These are phyloP conservation scores for Chloebia gouldiae DNA, from an alignment of 2,113 vertebrate genomes.

Conservation along the genomic window DNA sequence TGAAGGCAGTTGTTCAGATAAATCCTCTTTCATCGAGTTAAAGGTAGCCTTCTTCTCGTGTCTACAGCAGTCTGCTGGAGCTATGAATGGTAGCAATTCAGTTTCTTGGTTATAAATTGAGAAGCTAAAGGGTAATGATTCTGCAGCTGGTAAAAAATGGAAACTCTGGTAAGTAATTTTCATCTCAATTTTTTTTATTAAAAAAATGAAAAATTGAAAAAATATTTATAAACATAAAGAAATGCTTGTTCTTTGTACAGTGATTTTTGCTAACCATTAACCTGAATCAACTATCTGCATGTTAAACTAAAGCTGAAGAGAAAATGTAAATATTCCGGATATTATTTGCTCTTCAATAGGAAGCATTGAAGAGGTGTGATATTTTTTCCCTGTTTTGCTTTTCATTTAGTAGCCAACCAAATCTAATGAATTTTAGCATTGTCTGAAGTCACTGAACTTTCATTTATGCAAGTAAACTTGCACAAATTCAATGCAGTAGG, in stretches of 20 bases:
- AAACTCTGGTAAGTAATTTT: background rate
- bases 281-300: background rate
- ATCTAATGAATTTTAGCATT: background rate
- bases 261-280: background rate
- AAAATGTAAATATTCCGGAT: background rate
- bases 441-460: background rate
- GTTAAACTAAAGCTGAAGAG: background rate
- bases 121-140: background rate
- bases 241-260: background rate
- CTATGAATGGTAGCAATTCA: background rate
- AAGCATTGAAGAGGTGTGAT: background rate
- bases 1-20: background rate
- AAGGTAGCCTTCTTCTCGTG: background rate
- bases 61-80: background rate
- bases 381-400: background rate
- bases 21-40: background rate
- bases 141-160: background rate
- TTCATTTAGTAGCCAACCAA: background rate
- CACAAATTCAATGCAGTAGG: background rate
- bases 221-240: background rate
- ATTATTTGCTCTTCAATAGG: background rate
- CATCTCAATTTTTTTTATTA: accelerated
- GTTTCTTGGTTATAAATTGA: background rate
- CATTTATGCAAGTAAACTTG: accelerated
- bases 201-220: background rate